Base-by-base conservation (phyloP, 2,888 invertebrate genomes). In the Timandra comae region DNA sequence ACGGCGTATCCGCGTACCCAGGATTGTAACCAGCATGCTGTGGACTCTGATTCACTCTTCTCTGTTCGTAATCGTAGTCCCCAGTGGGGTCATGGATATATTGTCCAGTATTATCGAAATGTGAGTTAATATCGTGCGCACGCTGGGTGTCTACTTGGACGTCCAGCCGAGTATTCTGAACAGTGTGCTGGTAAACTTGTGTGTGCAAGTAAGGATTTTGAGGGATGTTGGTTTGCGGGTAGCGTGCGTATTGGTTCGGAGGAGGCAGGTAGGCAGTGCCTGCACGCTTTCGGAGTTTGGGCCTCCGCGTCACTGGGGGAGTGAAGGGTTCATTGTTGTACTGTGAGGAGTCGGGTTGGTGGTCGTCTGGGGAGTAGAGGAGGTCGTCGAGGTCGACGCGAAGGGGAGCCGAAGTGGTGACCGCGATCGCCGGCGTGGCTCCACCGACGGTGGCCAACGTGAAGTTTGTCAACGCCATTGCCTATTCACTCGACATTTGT, bases 381-480 rank as follows among this genome's bases (percentile, higher is more conserved):
- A 85, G 57, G 33, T 81, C 82, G 32, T 81, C 80, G 20, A 84
- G 63, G 38, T 66, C 63, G 16, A 77, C 69, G 19, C 65, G 68
- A 9, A 80, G 52, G 6, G 84, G 80, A 11, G 63, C 52, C 5
- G 80, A 52, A 2, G 77, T 56, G 7, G 82, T 68, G 20, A 69
- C 56, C 12, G 59, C 52, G 29, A 82, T 57, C 28, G 68, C 63
- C 16, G 84, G 82, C 34, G 79, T 69, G 35, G 74, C 76, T 11
- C 59, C 68, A 10, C 63, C 64, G 36, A 67, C 67, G 40, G 70
- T 61, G 35, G 77, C 68, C 42, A 78, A 57, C 50, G 84, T 76
- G 46, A 77, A 86, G 63, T 86, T 86, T 49, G 68, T 69, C 52
- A 85, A 64, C 52, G 82, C 82, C 85, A 87, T 81, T 56, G 66